A percentile compares a stretch with the other conserved stretches of the same genome.
Evolutionary conservation across 2,797 vertebrate species (phyloP).

Genomic region (Chaunax sp.): DNA sequence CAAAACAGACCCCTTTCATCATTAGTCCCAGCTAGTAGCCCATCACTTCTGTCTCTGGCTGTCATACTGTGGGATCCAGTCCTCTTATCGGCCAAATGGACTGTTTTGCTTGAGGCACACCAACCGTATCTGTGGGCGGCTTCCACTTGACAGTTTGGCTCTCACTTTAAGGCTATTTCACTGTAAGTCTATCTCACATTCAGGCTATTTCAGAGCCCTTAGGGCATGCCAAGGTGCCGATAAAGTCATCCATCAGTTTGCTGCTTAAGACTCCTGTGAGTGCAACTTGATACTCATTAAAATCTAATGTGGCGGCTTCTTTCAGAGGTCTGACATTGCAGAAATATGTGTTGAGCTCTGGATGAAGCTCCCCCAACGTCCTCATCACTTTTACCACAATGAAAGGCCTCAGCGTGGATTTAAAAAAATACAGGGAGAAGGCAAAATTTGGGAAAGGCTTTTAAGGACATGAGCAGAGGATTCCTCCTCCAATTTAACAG

Average conservation of each 20-base stretch:
- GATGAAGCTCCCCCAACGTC: conserved; percentile 16
- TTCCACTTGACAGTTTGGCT: conserved; percentile 65
- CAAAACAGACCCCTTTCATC: conserved; percentile 10
- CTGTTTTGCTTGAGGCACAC: conserved; percentile 64
- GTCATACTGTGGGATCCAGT: conserved; percentile 52
- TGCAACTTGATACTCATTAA: conserved; percentile 54
- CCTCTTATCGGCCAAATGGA: conserved; percentile 57
- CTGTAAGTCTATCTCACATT: too few relatives aligned
- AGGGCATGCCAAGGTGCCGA: conserved; percentile 41
- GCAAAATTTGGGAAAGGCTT: neutral
- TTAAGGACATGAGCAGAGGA: conserved; percentile 3
- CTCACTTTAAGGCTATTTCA: conserved; percentile 60
- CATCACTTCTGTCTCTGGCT: conserved; percentile 4
- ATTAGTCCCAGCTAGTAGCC: conserved; percentile 25
- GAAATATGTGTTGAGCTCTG: neutral
- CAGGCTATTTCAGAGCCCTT: conserved; percentile 44
- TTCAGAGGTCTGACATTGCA: conserved; percentile 29
- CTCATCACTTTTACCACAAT: neutral
- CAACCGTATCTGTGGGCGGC: conserved; percentile 68
- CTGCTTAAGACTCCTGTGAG: conserved; percentile 36
- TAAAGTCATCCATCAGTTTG: conserved; percentile 50
- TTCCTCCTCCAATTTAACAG: conserved; percentile 7
- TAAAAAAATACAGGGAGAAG: neutral
- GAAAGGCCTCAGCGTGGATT: neutral
- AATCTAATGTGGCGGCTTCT: conserved; percentile 52